Base-by-base conservation (phyloP, 1,140 invertebrate genomes). In the Micrasema longulum region DNA sequence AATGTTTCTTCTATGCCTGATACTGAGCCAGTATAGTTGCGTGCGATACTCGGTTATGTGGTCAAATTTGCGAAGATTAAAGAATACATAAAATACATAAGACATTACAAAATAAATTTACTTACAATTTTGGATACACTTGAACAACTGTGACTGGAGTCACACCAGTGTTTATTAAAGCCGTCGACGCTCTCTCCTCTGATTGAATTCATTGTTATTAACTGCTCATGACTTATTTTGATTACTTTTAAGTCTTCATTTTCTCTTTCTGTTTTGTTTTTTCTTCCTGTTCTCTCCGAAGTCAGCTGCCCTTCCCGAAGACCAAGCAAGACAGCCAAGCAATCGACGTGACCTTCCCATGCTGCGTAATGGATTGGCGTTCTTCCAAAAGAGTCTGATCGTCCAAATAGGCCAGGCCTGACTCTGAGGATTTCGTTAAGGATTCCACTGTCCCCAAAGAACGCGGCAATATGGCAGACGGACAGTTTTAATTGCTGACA, bases 301-400 rank as follows among this genome's bases (percentile, higher is more conserved):
- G 52, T 22, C n/a, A 43, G 38, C 6, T n/a, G 22, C 79, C 80
- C 82, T 80, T 20, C 80, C 80, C 0, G 10, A 50, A 83, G 80
- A 2, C 82, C 79, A 52, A 86, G 72, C 7, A 87, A 57, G 26
- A 83, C 79, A 0, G 82, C 81, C 26, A 87, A 76, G 57, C 84
- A 82, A 31, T 81, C 77, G 1, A 80, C 74, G 22, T 85, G 80
- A 0, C 83, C 85, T 5, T 80, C 78, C 71, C 79, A 86, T 0
- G 83, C 81, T 2, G 85, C 85, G 1, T 86, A 72, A 62, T 87
- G 85, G 11, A 86, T 62, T 0, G 84, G 82, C 1, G 83, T 84
- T 26, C 85, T 77, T 0, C 84, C 84, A 0, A 79, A 74, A 9
- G 69, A 69, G 74, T 87, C 86, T 45, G 80, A 76, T 14, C 80